Conservation (phyloP, 2,888 invertebrate genomes). For the Petrolisthes cinctipes region DNA sequence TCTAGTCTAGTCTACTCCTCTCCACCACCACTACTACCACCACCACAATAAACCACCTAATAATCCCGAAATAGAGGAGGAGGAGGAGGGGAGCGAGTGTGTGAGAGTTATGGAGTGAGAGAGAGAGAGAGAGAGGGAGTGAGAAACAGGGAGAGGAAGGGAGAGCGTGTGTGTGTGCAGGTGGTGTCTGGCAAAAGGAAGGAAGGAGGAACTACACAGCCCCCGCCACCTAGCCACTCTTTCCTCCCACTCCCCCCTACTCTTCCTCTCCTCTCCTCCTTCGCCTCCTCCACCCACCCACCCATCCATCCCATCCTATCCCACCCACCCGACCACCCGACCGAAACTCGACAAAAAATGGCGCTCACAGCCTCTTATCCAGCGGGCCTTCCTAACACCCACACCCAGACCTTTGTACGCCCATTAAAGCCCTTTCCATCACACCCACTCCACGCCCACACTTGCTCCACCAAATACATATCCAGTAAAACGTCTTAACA, state of each 20-base stretch:
- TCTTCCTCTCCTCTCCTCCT: constrained; percentile 13
- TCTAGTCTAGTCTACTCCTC: neutral
- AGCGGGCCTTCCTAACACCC: neutral
- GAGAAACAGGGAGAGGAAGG: constrained; percentile 8
- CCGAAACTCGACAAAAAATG: constrained; percentile 46
- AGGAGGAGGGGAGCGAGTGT: neutral
- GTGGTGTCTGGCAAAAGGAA: constrained; percentile 41
- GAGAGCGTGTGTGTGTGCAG: constrained; percentile 32
- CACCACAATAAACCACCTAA: constrained; percentile 23
- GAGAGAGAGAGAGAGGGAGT: constrained; percentile 20
- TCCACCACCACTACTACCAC: constrained; percentile 28
- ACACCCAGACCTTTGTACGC: neutral
- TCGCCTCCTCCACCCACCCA: neutral
- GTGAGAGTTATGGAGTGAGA: neutral
- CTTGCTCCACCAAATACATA: neutral
- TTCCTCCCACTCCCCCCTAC: neutral
- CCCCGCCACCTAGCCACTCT: neutral
- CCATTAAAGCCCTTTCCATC: neutral
- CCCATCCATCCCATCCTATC: neutral
- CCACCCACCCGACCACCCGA: constrained; percentile 23
- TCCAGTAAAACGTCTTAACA: too few relatives aligned
- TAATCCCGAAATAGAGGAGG: constrained; percentile 28
- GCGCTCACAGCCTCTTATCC: constrained; percentile 35
- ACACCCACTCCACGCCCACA: neutral
- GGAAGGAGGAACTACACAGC: neutral